A percentile compares a stretch with the other conserved stretches of the same genome.
These are phyloP conservation scores for Hystrix brachyura DNA, from an alignment of 2,113 vertebrate species.

Conservation along the genomic window DNA sequence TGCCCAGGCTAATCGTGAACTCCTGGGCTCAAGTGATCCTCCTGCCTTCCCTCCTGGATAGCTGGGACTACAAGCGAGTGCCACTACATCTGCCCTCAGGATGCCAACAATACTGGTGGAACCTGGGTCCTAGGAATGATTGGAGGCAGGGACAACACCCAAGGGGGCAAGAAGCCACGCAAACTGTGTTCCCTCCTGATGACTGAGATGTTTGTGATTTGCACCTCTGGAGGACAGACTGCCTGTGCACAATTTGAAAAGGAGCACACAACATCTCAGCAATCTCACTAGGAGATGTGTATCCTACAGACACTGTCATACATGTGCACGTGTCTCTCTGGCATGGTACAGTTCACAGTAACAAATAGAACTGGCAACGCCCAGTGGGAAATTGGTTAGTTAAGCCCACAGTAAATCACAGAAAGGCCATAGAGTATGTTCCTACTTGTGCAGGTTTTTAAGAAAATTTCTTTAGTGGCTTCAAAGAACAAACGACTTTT, in stretches of 20 bases:
- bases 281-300: too few relatives aligned
- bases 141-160: neutral
- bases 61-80: neutral
- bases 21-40: neutral
- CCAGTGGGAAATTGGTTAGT: neutral
- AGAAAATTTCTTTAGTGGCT: neutral
- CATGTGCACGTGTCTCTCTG: neutral
- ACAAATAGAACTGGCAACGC: neutral
- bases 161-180: neutral
- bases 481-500: neutral
- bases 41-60: neutral
- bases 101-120: neutral
- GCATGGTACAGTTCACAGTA: neutral
- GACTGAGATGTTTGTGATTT: neutral
- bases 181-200: neutral
- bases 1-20: neutral
- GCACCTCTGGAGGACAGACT: neutral
- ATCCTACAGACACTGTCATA: neutral
- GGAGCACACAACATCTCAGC: neutral
- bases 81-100: neutral
- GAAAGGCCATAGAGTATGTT: neutral
- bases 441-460: too few relatives aligned
- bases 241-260: neutral
- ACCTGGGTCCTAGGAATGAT: neutral
- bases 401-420: neutral